A percentile compares a stretch with the other conserved stretches of the same genome.
Evolutionary conservation across 2,888 invertebrate species (phyloP).

Genomic region (Fissipunctia ypsillon): DNA sequence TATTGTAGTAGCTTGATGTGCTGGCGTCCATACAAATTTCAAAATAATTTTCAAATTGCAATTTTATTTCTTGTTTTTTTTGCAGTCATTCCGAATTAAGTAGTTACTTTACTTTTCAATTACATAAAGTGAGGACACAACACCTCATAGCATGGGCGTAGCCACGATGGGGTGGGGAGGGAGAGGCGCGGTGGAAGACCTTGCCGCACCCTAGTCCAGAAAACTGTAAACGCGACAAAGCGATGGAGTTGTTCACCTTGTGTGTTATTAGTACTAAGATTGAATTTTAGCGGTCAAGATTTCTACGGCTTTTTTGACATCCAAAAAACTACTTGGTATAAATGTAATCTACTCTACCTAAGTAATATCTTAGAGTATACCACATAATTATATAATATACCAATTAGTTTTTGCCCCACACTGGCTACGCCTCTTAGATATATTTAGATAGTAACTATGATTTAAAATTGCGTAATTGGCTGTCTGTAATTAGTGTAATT

Average conservation of each 20-base stretch:
- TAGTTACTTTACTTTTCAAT: conserved; percentile 31
- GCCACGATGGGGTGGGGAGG: neutral
- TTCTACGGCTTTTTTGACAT: neutral
- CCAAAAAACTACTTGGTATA: neutral
- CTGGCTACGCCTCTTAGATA: neutral
- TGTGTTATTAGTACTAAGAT: conserved; percentile 3
- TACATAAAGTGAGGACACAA: conserved; percentile 27
- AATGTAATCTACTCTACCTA: neutral
- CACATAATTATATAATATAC: too few species aligned
- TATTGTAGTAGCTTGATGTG: too few species aligned
- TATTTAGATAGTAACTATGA: conserved; percentile 7
- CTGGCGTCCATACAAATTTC: neutral
- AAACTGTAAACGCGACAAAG: conserved; percentile 14
- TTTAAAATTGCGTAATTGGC: neutral
- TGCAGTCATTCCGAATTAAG: conserved; percentile 48
- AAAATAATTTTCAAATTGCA: conserved; percentile 2
- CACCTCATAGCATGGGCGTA: conserved; percentile 51
- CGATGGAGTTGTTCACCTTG: conserved; percentile 3
- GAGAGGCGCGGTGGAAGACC: neutral
- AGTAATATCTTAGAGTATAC: neutral
- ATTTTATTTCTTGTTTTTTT: conserved; percentile 24
- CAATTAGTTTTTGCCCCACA: neutral
- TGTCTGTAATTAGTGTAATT: neutral
- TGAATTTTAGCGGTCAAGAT: conserved; percentile 9
- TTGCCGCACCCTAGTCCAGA: conserved; percentile 36